Percentiles rank a stretch among this genome's conserved stretches.
These are phyloP conservation scores for Sphaerophoria taeniata DNA, from an alignment of 2,888 invertebrate genomes.

Conservation along the genomic window DNA sequence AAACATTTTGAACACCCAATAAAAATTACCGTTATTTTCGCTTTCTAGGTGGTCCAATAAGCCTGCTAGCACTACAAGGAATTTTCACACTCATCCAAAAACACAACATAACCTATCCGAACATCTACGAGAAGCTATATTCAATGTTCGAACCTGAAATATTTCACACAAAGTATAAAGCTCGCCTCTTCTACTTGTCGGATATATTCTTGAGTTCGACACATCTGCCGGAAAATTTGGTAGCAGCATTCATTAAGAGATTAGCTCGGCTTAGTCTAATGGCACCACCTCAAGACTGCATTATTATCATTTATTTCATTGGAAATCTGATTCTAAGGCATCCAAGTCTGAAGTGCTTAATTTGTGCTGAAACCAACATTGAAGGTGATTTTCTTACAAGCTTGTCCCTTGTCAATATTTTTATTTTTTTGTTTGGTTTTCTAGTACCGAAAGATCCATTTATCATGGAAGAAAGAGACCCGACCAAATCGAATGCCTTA, in stretches of 20 bases:
- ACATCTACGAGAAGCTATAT: conserved; percentile 97
- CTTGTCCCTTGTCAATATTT: not conserved
- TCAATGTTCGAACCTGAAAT: conserved; percentile 95
- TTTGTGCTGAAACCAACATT: conserved; percentile 84
- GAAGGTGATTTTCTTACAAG: conserved; percentile 77
- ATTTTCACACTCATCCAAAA: conserved; percentile 94
- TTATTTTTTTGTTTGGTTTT: conserved; percentile 28
- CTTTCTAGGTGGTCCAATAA: conserved; percentile 90
- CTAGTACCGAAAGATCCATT: conserved; percentile 88
- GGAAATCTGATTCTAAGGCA: conserved; percentile 94
- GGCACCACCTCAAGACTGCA: conserved; percentile 91
- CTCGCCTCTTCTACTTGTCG: conserved; percentile 93
- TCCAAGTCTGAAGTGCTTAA: conserved; percentile 89
- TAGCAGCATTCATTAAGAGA: conserved; percentile 96
- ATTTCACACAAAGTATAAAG: conserved; percentile 95
- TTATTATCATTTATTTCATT: conserved; percentile 91
- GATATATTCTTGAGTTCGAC: conserved; percentile 97
- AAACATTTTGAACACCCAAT: not conserved
- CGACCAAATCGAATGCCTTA: conserved; percentile 90
- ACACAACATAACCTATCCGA: conserved; percentile 97
- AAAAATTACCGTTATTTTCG: too few relatives aligned
- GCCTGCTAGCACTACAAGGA: conserved; percentile 95
- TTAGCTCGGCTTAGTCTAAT: conserved; percentile 92
- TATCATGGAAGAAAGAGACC: conserved; percentile 91
- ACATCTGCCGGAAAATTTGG: conserved; percentile 94